These are phyloP conservation scores for Dorcus parallelipipedus DNA, from an alignment of 2,888 invertebrate genomes.

Conservation along the genomic window DNA sequence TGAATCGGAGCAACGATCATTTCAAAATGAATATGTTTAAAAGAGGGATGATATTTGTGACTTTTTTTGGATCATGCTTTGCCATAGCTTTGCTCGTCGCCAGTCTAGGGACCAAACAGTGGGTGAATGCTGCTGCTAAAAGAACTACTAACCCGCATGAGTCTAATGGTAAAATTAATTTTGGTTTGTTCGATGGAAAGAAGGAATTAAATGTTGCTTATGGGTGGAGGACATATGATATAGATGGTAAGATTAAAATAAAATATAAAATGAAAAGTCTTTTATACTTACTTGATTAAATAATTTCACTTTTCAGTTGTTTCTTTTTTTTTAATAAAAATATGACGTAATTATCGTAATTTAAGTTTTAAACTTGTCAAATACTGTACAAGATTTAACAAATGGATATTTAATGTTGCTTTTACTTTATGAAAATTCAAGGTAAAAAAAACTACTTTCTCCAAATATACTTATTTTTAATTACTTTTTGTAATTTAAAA, in stretches of 20 bases:
- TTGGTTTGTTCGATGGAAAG: constrained; percentile 84
- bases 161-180: constrained; percentile 73
- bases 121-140: constrained; percentile 74
- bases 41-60: constrained; percentile 75
- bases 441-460: too few relatives aligned
- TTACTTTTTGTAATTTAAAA: too few relatives aligned
- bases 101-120: constrained; percentile 79
- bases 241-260: constrained; percentile 63
- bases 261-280: neutral
- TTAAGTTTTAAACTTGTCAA: too few relatives aligned
- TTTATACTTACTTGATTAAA: too few relatives aligned
- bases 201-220: constrained; percentile 79
- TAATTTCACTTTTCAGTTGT: too few relatives aligned
- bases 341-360: too few relatives aligned
- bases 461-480: too few relatives aligned
- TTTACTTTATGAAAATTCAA: too few relatives aligned
- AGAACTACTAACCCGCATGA: constrained; percentile 63
- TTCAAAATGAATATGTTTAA: constrained; percentile 64
- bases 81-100: constrained; percentile 76
- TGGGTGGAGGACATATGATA: constrained; percentile 71
- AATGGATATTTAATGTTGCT: too few relatives aligned
- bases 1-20: constrained; percentile 39
- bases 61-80: constrained; percentile 75
- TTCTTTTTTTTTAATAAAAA: too few relatives aligned
- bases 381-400: too few relatives aligned